phyloP scores from a whole-genome alignment of 35 echinoderm and acorn worm species.

The Ophioderma brevispina region DNA sequence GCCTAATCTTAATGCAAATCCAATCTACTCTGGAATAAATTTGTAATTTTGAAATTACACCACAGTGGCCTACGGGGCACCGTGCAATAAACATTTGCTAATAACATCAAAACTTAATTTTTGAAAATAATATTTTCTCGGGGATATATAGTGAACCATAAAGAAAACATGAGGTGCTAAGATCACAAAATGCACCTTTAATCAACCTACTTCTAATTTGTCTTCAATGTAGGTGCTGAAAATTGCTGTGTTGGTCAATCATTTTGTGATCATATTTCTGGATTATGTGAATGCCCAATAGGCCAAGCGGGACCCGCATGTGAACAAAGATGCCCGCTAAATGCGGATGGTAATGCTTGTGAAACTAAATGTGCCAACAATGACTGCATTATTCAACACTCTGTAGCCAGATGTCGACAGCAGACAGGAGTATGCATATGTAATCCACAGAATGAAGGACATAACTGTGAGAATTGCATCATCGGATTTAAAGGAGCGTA shows the following conservation, averaged over 20 bases:
- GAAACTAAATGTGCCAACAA: not conserved
- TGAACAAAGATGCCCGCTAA: not conserved
- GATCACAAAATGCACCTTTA: no score
- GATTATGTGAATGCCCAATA: not conserved
- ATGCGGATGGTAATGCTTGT: not conserved
- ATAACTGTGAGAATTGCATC: not conserved
- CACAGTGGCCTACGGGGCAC: no score
- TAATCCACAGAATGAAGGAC: not conserved
- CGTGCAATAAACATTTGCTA: no score
- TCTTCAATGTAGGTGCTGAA: no score
- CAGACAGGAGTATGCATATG: not conserved
- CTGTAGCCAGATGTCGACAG: not conserved
- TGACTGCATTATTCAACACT: not conserved
- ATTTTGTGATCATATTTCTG: not conserved
- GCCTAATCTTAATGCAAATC: no score
- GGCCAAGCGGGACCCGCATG: not conserved
- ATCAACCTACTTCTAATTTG: no score
- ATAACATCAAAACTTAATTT: no score
- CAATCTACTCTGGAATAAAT: no score
- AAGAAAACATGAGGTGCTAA: no score
- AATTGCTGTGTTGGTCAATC: not conserved
- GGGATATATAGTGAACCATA: no score
- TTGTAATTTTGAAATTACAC: no score
- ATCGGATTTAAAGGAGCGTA: not conserved
- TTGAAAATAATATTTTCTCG: no score